A percentile compares a stretch with the other conserved stretches of the same genome.
These are phyloP conservation scores for Helogale parvula DNA, from an alignment of 2,113 vertebrate genomes.

Conservation along the genomic window DNA sequence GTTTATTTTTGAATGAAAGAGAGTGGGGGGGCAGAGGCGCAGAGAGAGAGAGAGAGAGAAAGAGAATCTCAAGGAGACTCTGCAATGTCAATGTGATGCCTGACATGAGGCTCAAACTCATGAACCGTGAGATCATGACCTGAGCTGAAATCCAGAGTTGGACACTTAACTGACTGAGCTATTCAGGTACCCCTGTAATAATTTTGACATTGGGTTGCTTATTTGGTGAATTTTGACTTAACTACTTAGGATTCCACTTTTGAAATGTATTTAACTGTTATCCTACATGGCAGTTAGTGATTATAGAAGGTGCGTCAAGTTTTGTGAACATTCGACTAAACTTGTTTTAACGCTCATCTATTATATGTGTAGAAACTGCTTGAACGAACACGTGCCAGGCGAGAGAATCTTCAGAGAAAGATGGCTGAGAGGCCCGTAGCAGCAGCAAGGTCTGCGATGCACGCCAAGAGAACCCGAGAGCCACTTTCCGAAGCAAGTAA, in stretches of 20 bases:
- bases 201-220: neutral
- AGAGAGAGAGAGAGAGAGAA: too few relatives aligned
- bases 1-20: too few relatives aligned
- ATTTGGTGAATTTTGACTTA: neutral
- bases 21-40: too few relatives aligned
- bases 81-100: too few relatives aligned
- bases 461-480: conserved; percentile 90
- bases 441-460: conserved; percentile 77
- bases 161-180: too few relatives aligned
- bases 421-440: conserved; percentile 92
- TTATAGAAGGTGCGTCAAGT: conserved; percentile 16
- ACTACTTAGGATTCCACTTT: conserved; percentile 35
- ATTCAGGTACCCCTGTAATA: neutral
- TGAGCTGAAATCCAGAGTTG: too few relatives aligned
- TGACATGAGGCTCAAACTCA: too few relatives aligned
- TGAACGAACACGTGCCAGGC: conserved; percentile 95
- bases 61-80: too few relatives aligned
- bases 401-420: conserved; percentile 98
- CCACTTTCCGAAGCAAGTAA: conserved; percentile 92
- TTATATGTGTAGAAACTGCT: conserved; percentile 91
- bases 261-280: conserved; percentile 19
- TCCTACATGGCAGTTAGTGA: neutral
- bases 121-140: too few relatives aligned
- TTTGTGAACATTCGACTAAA: neutral
- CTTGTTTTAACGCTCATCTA: neutral